A percentile compares a stretch with the other conserved stretches of the same genome.
phyloP scores from a whole-genome alignment of 1,140 invertebrate species.

The Pectinophora gossypiella region DNA sequence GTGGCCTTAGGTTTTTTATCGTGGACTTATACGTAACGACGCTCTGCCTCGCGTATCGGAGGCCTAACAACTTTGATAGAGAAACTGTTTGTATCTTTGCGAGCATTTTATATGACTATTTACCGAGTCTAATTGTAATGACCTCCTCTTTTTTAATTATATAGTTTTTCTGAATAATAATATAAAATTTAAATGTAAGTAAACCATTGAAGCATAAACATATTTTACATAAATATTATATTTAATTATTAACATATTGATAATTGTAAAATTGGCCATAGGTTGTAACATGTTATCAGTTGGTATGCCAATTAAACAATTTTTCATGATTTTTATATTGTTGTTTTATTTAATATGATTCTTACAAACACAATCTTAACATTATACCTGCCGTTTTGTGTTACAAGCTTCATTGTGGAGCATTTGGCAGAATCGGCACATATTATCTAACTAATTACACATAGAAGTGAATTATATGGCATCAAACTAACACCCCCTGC shows the following conservation, averaged over 20 bases:
- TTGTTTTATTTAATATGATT: constrained; percentile 69
- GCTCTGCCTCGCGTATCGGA: constrained; percentile 16
- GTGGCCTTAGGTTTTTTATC: constrained; percentile 64
- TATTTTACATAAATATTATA: constrained; percentile 75
- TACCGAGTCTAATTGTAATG: constrained; percentile 59
- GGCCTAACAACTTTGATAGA: constrained; percentile 12
- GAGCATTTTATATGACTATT: constrained; percentile 54
- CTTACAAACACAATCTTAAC: no score
- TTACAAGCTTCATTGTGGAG: no score
- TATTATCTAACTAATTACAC: no score
- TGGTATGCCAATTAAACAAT: constrained; percentile 75
- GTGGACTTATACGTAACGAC: constrained; percentile 29
- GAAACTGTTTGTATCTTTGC: constrained; percentile 11
- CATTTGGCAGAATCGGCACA: no score
- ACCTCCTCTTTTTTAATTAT: constrained; percentile 56
- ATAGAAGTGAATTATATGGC: no score
- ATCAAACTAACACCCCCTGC: no score
- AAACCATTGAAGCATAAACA: constrained; percentile 71
- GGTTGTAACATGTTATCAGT: constrained; percentile 74
- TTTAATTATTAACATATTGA: constrained; percentile 75
- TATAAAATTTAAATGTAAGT: constrained; percentile 73
- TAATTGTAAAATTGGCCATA: constrained; percentile 74
- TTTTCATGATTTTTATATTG: constrained; percentile 72
- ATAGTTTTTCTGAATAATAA: constrained; percentile 69
- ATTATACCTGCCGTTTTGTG: no score